Conservation (phyloP, 2,888 invertebrate genomes). For the Operophtera brumata region DNA sequence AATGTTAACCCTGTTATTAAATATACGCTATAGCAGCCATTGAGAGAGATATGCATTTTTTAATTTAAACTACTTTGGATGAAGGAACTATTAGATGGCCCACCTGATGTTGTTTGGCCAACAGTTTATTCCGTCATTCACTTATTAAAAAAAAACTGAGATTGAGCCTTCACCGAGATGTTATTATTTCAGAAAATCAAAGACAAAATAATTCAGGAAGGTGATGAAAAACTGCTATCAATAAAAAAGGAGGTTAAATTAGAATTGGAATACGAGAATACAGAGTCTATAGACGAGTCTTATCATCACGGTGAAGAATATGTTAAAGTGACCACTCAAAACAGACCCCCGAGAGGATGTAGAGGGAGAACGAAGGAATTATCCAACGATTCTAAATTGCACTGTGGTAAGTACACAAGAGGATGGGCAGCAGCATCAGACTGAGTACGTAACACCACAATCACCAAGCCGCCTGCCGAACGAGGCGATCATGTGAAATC, state of each 20-base stretch:
- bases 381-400: background rate
- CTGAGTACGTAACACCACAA: background rate
- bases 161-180: too few relatives aligned
- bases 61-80: too few relatives aligned
- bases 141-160: too few relatives aligned
- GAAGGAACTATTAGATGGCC: too few relatives aligned
- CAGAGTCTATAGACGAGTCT: background rate
- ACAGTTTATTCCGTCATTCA: too few relatives aligned
- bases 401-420: background rate
- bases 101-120: too few relatives aligned
- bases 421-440: background rate
- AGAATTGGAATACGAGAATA: background rate
- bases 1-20: too few relatives aligned
- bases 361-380: background rate
- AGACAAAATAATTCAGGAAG: background rate
- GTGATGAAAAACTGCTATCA: background rate
- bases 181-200: background rate
- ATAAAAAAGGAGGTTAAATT: background rate
- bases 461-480: background rate
- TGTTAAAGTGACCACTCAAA: background rate
- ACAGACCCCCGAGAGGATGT: too few relatives aligned
- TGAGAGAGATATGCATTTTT: too few relatives aligned
- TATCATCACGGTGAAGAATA: background rate
- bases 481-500: too few relatives aligned
- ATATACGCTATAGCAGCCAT: too few relatives aligned